Evolutionary conservation across 64 coral and sea anemone genomes (phyloP).

Genomic region (Astreopora myriophthalma): DNA sequence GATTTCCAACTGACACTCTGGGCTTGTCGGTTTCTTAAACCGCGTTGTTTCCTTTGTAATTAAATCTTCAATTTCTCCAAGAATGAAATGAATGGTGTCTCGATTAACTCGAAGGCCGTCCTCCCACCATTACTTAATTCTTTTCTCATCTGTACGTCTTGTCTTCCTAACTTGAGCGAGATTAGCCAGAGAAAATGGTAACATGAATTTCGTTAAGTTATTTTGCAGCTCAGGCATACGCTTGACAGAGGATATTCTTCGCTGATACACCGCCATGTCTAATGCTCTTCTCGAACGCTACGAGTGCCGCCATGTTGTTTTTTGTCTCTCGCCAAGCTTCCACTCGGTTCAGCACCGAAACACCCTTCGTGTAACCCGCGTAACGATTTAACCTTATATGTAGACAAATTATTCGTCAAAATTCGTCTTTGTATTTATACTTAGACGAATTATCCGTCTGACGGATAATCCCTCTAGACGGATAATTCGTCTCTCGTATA

Average conservation of each 20-base stretch:
- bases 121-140: constrained; percentile 21
- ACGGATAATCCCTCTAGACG: too few relatives aligned
- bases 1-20: too few relatives aligned
- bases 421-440: too few relatives aligned
- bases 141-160: constrained; percentile 6
- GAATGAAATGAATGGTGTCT: constrained; percentile 5
- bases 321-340: too few relatives aligned
- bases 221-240: neutral
- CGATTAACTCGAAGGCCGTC: neutral
- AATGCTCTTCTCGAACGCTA: neutral
- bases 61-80: neutral
- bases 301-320: neutral
- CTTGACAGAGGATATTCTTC: neutral
- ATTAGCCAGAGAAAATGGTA: neutral
- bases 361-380: too few relatives aligned
- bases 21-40: too few relatives aligned
- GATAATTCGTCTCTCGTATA: too few relatives aligned
- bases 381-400: too few relatives aligned
- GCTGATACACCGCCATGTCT: neutral
- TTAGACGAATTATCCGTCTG: too few relatives aligned
- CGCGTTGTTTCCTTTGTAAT: too few relatives aligned
- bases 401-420: too few relatives aligned
- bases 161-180: neutral
- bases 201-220: neutral
- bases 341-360: too few relatives aligned